Percentiles rank a stretch among this genome's conserved stretches.
Evolutionary conservation across 2,113 vertebrate species (phyloP).

Genomic region (Periophthalmodon schlosseri): DNA sequence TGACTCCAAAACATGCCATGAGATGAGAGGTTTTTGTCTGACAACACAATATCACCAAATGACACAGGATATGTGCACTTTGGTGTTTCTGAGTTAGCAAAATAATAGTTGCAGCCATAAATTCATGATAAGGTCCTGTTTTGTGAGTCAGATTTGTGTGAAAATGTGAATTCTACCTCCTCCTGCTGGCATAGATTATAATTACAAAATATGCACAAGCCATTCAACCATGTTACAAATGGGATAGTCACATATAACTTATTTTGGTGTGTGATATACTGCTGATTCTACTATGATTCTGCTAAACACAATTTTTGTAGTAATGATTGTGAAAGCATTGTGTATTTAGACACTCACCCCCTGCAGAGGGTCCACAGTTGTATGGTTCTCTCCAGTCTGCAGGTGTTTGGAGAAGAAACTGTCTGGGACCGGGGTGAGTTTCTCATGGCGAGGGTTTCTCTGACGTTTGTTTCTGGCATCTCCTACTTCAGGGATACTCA

Average conservation of each 20-base stretch:
- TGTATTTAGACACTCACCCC: constrained; percentile 76
- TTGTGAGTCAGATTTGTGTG: background rate
- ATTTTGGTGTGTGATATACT: no score
- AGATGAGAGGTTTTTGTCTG: no score
- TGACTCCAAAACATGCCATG: no score
- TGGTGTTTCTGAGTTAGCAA: background rate
- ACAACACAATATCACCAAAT: no score
- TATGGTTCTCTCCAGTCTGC: constrained; percentile 91
- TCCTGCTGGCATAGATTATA: constrained; percentile 54
- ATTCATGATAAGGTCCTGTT: background rate
- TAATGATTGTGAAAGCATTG: background rate
- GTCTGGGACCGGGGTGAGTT: constrained; percentile 94
- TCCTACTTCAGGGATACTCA: constrained; percentile 97
- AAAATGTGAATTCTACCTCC: constrained; percentile 29
- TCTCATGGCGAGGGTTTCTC: constrained; percentile 94
- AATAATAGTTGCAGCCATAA: background rate
- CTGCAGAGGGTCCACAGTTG: constrained; percentile 90
- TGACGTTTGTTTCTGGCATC: constrained; percentile 97
- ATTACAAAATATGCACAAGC: constrained; percentile 26
- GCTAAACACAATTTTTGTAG: background rate
- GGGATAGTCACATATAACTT: background rate
- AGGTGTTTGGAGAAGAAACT: constrained; percentile 98
- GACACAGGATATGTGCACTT: background rate
- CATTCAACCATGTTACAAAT: background rate
- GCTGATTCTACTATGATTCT: no score